Evolutionary conservation across 2,113 vertebrate genomes (phyloP), one percentile per base, ranked within the genome.

Genomic region (Camelus dromedarius): DNA sequence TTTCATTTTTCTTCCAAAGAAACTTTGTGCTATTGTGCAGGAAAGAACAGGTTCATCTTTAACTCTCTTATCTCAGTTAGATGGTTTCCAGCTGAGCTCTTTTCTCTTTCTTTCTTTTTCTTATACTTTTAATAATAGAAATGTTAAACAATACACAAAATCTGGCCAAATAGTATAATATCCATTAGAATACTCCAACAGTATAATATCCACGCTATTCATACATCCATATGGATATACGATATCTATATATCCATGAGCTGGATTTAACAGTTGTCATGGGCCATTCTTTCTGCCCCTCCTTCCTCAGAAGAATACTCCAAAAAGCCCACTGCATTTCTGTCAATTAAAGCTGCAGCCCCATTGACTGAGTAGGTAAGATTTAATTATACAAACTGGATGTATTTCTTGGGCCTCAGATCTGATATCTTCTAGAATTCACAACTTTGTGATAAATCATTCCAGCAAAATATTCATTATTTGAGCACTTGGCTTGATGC

Each of bases 1-100:
- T 92, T 83, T 42, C 16, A 35, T 94, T 93, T 95, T 32, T 62
- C 76, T 94, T 91, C 85, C 89, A 72, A 86, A 80, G 81, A 54
- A 94, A 66, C 9, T 9, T 7, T 22, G 46, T 66, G 2, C 30
- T 48, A 56, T 6, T 64, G 4, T 66, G 18, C 18, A 11, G 69
- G 28, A 85, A 96, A 52, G 56, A 67, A 42, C 5, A 52, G 32
- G 56, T 54, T 32, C 10, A 9, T 24, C 48, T 38, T 93, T 48
- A 52, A 18, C 38, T 80, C 64, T 84, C 30, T 46, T 18, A 32
- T 18, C 50, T 85, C 81, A 32, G 35, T 87, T 48, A 67, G 54
- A 28, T 83, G 18, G 5, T 50, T 80, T 73, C 93, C 58, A 92
- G 6, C 72, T 69, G 48, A 13, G 32, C 67, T 88, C 32, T 26